A percentile compares a stretch with the other conserved stretches of the same genome.
phyloP scores from a whole-genome alignment of 1,140 invertebrate species.

The Agrypnia vestita region DNA sequence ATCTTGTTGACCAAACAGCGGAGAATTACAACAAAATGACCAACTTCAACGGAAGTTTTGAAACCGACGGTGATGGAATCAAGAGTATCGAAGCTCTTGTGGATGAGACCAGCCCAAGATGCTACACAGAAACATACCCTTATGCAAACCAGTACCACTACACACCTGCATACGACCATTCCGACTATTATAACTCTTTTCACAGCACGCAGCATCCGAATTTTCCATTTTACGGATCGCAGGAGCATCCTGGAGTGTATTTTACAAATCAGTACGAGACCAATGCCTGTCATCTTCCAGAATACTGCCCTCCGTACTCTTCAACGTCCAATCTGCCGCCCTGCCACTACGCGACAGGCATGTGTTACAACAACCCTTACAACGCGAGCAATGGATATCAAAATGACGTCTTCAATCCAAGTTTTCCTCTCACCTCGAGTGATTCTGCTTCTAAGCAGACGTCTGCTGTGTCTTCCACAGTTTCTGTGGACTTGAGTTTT shows the following conservation, averaged over 20 bases:
- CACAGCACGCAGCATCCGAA: conserved; percentile 41
- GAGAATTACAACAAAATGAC: conserved; percentile 47
- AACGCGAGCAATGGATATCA: conserved; percentile 48
- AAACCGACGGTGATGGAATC: conserved; percentile 32
- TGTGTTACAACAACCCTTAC: conserved; percentile 32
- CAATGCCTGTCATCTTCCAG: conserved; percentile 48
- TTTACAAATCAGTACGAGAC: conserved; percentile 55
- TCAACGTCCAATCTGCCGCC: conserved; percentile 26
- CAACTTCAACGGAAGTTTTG: conserved; percentile 43
- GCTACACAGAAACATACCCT: conserved; percentile 32
- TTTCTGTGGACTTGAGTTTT: conserved; percentile 41
- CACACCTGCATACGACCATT: conserved; percentile 47
- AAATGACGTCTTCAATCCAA: conserved; percentile 27
- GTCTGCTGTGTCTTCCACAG: conserved; percentile 30
- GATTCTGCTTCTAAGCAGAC: conserved; percentile 11
- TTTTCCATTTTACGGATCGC: conserved; percentile 44
- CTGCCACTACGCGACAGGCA: conserved; percentile 40
- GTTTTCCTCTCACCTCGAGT: neutral
- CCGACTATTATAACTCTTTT: conserved; percentile 49
- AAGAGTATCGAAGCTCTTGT: conserved; percentile 46
- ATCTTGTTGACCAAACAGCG: conserved; percentile 68
- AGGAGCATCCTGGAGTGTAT: conserved; percentile 38
- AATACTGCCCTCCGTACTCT: conserved; percentile 37
- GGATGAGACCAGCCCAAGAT: conserved; percentile 41
- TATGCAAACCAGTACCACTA: conserved; percentile 52